These are phyloP conservation scores for Netelia melanura DNA, from an alignment of 2,888 invertebrate species.

Conservation along the genomic window DNA sequence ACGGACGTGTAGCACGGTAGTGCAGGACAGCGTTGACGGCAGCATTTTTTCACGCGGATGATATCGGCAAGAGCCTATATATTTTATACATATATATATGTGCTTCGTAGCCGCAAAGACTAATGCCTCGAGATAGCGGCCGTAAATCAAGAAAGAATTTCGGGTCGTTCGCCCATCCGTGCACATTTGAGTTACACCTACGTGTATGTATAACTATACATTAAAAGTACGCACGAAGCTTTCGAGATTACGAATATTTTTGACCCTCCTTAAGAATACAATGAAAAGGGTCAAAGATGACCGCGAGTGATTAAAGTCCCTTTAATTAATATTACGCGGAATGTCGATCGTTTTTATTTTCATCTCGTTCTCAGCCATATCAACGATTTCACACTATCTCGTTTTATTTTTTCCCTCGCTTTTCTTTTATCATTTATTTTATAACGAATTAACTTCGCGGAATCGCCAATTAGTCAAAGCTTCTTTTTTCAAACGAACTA, in stretches of 20 bases:
- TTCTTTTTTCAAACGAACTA: no score
- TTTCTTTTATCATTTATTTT: no score
- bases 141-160: slow-evolving; percentile 78
- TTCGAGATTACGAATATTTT: neutral
- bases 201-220: slow-evolving; percentile 4
- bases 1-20: slow-evolving; percentile 80
- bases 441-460: no score
- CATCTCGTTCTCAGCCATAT: no score
- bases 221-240: neutral
- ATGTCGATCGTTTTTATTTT: no score
- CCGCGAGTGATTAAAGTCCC: neutral
- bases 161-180: slow-evolving; percentile 34
- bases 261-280: neutral
- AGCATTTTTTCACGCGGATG: slow-evolving; percentile 81
- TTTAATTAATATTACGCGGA: neutral
- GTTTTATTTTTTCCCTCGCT: no score
- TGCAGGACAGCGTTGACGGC: slow-evolving; percentile 79
- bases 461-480: no score
- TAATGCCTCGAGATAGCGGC: slow-evolving; percentile 81
- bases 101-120: slow-evolving; percentile 75
- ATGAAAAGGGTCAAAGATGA: neutral
- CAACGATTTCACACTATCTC: no score
- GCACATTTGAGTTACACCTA: slow-evolving; percentile 21
- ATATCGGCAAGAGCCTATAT: slow-evolving; percentile 75
- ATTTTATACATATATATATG: slow-evolving; percentile 5